Conservation (phyloP, 1,140 invertebrate species). For the Triops cancriformis region DNA sequence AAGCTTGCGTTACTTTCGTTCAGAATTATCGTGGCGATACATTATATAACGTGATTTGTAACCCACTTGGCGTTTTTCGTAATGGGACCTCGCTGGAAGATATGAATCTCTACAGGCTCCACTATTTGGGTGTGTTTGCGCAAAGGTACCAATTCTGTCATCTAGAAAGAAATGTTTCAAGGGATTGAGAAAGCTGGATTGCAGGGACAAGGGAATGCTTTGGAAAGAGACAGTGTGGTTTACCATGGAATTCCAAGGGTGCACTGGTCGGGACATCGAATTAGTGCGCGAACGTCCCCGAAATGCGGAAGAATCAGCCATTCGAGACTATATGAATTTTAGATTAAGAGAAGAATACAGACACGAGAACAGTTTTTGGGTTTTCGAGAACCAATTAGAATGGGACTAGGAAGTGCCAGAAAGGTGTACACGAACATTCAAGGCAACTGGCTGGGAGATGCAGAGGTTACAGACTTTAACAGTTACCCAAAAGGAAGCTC, state of each 20-base stretch:
- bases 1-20: too few species aligned
- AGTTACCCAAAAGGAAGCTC: too few species aligned
- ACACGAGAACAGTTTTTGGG: background rate
- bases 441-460: background rate
- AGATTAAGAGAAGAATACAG: background rate
- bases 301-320: background rate
- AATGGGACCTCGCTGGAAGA: background rate
- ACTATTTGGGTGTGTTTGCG: background rate
- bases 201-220: background rate
- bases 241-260: background rate
- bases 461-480: too few species aligned
- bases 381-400: too few species aligned
- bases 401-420: too few species aligned
- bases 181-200: background rate
- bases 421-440: background rate
- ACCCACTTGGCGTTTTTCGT: constrained; percentile 3
- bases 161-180: background rate
- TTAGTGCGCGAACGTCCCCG: background rate
- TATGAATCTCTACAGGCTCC: background rate
- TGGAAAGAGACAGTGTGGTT: background rate
- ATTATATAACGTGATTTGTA: background rate
- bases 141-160: background rate
- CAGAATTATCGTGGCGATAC: too few species aligned
- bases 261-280: background rate
- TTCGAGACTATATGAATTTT: background rate